A percentile compares a stretch with the other conserved stretches of the same genome.
These are phyloP conservation scores for Spondyliosoma cantharus DNA, from an alignment of 2,797 vertebrate genomes.

Conservation along the genomic window DNA sequence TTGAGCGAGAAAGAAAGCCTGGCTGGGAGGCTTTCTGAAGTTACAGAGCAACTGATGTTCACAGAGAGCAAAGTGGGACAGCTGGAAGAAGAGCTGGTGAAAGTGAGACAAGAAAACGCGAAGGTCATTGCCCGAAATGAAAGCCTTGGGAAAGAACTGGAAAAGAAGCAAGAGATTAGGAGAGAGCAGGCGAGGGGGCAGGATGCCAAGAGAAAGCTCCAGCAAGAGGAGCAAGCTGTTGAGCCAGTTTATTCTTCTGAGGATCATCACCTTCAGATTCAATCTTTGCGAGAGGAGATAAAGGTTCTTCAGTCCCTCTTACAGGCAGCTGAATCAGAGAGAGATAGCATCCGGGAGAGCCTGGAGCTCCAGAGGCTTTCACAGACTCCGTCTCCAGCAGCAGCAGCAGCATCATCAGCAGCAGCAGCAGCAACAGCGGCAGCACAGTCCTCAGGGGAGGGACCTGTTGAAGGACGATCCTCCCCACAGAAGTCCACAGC, in stretches of 20 bases:
- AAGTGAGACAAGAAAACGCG: slow-evolving; percentile 81
- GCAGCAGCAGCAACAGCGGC: slow-evolving; percentile 51
- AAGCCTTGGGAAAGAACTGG: slow-evolving; percentile 75
- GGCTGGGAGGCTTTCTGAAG: slow-evolving; percentile 82
- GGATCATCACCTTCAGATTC: slow-evolving; percentile 74
- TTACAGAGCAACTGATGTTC: slow-evolving; percentile 85
- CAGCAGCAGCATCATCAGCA: slow-evolving; percentile 55
- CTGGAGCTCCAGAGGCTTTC: slow-evolving; percentile 69
- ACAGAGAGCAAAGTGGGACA: slow-evolving; percentile 81
- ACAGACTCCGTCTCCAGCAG: slow-evolving; percentile 57
- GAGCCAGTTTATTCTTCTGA: slow-evolving; percentile 59
- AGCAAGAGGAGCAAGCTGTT: slow-evolving; percentile 54
- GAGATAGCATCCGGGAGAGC: slow-evolving; percentile 61
- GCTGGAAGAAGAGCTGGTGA: slow-evolving; percentile 84
- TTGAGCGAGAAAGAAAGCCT: slow-evolving; percentile 88
- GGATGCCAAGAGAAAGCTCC: slow-evolving; percentile 50
- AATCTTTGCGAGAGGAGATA: slow-evolving; percentile 71
- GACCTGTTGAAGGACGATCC: slow-evolving; percentile 69
- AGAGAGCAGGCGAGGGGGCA: slow-evolving; percentile 42
- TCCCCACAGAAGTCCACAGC: slow-evolving; percentile 68
- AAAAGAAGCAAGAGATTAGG: slow-evolving; percentile 61
- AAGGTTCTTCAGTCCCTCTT: slow-evolving; percentile 71
- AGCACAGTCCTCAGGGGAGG: slow-evolving; percentile 66
- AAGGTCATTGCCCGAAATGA: slow-evolving; percentile 76
- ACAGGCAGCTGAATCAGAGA: slow-evolving; percentile 67